phyloP scores from a whole-genome alignment of 2,113 vertebrate species.

The Chionis minor region DNA sequence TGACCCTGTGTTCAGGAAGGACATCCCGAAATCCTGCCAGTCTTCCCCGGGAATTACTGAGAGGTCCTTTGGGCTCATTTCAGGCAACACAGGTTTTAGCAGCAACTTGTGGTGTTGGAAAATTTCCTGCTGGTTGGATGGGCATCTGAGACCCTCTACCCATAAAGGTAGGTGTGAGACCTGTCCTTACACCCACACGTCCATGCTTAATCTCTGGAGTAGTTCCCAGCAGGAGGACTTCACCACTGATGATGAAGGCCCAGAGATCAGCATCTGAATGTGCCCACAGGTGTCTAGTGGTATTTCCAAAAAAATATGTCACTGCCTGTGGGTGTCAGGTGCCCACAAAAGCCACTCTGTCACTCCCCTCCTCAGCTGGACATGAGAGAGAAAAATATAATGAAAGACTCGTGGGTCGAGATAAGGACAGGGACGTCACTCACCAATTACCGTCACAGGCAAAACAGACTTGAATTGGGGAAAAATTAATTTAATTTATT shows the following conservation, averaged over 20 bases:
- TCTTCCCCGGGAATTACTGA: no score
- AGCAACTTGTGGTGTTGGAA: accelerated
- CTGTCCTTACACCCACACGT: no score
- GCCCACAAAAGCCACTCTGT: neutral
- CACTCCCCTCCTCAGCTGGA: neutral
- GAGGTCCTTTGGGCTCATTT: neutral
- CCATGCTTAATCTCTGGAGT: neutral
- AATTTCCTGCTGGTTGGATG: neutral
- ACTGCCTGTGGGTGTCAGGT: neutral
- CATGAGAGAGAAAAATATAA: neutral
- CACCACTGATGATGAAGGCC: neutral
- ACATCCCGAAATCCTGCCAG: no score
- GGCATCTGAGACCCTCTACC: neutral
- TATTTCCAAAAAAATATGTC: neutral
- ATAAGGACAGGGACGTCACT: neutral
- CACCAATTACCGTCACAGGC: neutral
- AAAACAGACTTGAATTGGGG: neutral
- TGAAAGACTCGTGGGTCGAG: no score
- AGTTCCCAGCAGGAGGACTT: neutral
- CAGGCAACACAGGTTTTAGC: neutral
- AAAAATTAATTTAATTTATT: neutral
- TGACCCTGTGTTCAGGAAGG: no score
- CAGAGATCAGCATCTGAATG: neutral
- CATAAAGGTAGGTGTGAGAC: neutral
- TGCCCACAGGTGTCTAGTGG: neutral